Base-by-base conservation (phyloP, 2,797 vertebrate genomes). In the Micrastur ruficollis region DNA sequence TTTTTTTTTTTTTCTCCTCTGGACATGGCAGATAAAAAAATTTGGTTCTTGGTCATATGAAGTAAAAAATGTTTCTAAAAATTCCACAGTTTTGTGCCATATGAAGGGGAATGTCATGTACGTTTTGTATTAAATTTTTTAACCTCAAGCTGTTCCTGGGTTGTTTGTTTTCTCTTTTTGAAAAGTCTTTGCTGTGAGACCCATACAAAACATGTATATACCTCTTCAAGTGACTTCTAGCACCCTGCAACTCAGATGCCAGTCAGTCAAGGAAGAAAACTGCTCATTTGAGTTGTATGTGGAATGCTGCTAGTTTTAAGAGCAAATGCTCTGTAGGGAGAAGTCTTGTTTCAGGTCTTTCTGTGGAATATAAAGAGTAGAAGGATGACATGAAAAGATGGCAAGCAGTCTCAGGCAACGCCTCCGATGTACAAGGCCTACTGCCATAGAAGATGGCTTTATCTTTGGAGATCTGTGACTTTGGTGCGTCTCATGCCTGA, bases 401-500 rank as follows among this genome's bases (percentile, higher is more conserved):
- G 15, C 38, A 40, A 7, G 32, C 61, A 13, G 47, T 38, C 40
- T 56, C 8, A 6, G 67, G 42, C 32, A 23, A 1, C 5, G 8
- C 50, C 32, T 44, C 38, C 23, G 44, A 21, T 0, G 2, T 49
- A 11, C 13, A 11, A 42, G 52, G 47, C 19, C 34, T 20, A 6
- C 58, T 49, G 53, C 47, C 21, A 3, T n/a, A 56, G 42, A 42
- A 74, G 36, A 36, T 2, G 38, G 27, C 32, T 27, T 50, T 26
- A 14, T 40, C 61, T 56, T 23, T 12, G 52, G 36, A 46, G 66
- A 19, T 66, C 3, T 31, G 73, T 55, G 47, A 8, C 31, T 27
- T 31, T 14, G 53, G 47, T 53, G 22, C 2, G 2, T 50, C 40
- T 49, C 13, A 0, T 31, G 70, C 25, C 42, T 2, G 0, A 31